A percentile compares a stretch with the other conserved stretches of the same genome.
These are phyloP conservation scores for Malacoraja senta DNA, from an alignment of 2,797 vertebrate species.

Conservation along the genomic window DNA sequence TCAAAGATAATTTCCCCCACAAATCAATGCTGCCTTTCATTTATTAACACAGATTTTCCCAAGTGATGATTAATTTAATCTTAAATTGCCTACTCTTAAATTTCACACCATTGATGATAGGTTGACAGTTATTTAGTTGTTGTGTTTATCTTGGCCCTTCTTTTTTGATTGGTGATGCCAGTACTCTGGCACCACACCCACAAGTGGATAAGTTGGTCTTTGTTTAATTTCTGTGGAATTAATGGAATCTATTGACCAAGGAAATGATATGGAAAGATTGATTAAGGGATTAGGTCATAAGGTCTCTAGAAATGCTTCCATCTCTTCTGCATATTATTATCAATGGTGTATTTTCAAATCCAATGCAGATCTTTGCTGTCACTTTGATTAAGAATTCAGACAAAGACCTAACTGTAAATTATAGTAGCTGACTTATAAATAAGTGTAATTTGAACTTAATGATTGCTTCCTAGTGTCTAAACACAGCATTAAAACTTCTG, in stretches of 20 bases:
- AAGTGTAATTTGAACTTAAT: background rate
- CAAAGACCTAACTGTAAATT: background rate
- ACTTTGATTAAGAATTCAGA: background rate
- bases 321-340: background rate
- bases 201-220: background rate
- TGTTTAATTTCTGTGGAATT: slow-evolving; percentile 4
- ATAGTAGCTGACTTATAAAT: background rate
- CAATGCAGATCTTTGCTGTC: background rate
- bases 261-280: background rate
- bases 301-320: background rate
- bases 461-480: slow-evolving; percentile 8
- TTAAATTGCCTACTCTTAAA: background rate
- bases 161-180: background rate
- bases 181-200: background rate
- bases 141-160: background rate
- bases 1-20: background rate
- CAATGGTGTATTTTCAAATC: background rate
- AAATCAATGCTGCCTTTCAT: background rate
- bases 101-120: background rate
- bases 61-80: background rate
- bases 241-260: background rate
- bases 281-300: background rate
- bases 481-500: background rate
- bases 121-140: background rate
- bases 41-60: background rate